Conservation (phyloP, 2,113 vertebrate genomes). For the Centrocercus urophasianus region DNA sequence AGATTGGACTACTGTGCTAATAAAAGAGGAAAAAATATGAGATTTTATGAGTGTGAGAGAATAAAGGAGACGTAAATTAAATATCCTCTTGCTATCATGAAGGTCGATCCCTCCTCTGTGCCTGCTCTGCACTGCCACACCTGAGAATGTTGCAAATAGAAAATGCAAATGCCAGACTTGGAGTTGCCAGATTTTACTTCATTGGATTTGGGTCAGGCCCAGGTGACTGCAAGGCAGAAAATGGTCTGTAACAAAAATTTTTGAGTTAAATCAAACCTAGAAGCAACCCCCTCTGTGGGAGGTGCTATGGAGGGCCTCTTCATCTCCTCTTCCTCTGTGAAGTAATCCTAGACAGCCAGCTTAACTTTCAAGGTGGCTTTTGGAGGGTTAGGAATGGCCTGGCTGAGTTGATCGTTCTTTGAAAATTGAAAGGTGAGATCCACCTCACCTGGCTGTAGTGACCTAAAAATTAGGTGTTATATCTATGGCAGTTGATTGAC, state of each 20-base stretch:
- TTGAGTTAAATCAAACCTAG: background rate
- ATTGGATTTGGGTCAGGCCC: background rate
- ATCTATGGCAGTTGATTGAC: background rate
- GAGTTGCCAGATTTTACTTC: background rate
- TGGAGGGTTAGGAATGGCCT: background rate
- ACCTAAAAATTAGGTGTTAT: background rate
- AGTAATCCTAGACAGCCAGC: background rate
- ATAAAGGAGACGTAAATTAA: background rate
- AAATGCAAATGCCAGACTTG: background rate
- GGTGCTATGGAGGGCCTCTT: background rate
- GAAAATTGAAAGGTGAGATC: background rate
- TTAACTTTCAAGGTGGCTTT: background rate
- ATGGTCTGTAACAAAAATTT: background rate
- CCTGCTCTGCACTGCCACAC: background rate
- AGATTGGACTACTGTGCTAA: background rate
- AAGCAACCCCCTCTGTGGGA: background rate
- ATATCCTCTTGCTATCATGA: background rate
- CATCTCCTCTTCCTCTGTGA: background rate
- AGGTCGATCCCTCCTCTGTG: background rate
- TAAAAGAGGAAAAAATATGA: background rate
- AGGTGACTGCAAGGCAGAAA: background rate
- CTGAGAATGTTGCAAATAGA: background rate
- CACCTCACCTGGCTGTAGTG: background rate
- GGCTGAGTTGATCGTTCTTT: background rate
- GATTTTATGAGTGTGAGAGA: background rate